These are phyloP conservation scores for Catharus minimus DNA, from an alignment of 2,113 vertebrate genomes.

Conservation along the genomic window DNA sequence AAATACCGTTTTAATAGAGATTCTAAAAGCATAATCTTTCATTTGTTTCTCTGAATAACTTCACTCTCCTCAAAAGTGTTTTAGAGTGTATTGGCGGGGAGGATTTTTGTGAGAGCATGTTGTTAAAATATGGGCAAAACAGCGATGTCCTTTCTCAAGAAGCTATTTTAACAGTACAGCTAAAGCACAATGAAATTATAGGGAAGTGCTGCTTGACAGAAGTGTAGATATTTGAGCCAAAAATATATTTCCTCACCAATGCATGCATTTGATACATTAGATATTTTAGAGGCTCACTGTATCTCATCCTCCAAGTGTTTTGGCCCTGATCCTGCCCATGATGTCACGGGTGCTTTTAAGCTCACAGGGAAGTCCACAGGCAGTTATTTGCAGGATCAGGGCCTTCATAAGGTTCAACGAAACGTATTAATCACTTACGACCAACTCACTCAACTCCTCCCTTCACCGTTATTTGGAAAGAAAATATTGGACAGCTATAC, in stretches of 20 bases:
- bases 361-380: not conserved
- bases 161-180: not conserved
- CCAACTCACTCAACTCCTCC: conserved; percentile 55
- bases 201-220: not conserved
- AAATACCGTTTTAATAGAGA: not conserved
- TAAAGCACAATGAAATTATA: not conserved
- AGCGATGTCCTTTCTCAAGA: not conserved
- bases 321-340: not conserved
- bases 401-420: conserved; percentile 44
- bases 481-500: conserved; percentile 10
- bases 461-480: conserved; percentile 22
- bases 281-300: not conserved
- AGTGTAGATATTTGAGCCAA: not conserved
- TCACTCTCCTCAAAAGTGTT: not conserved
- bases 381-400: not conserved
- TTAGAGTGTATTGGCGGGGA: not conserved
- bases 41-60: not conserved
- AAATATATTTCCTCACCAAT: not conserved
- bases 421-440: conserved; percentile 22
- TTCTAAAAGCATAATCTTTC: not conserved
- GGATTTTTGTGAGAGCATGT: not conserved
- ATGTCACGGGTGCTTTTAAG: not conserved
- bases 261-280: not conserved
- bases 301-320: not conserved
- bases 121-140: not conserved